Evolutionary conservation across 2,797 vertebrate genomes (phyloP), one percentile per base, ranked within the genome.

Genomic region (Macrochelys suwanniensis): DNA sequence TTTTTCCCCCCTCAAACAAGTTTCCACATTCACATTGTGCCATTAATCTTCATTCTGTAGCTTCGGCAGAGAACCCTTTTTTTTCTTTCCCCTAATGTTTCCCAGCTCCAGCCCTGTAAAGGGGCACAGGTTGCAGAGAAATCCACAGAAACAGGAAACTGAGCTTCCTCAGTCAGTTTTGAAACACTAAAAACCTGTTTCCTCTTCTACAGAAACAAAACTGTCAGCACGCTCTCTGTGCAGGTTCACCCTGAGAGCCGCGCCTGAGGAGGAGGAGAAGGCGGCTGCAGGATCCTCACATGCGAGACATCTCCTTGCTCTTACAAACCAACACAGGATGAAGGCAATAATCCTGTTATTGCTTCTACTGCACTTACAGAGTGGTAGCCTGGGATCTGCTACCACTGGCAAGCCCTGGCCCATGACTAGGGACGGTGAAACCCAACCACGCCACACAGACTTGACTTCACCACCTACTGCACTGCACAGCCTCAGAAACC

Each of bases 121-220:
- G 87, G 97, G 97, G 97, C 98, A 97, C 71, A 96, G 97, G 97
- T 95, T 97, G 76, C 88, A 90, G 57, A 95, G 92, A 74, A 96
- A 96, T 95, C 93, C 90, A 91, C 96, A 98, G 98, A 97, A 98
- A 98, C 98, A 98, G 98, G 98, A 98, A 98, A 95, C 50, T 51
- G 50, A 68, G 93, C 97, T 98, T 98, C 98, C 98, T 97, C 95
- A 79, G 83, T 92, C 88, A 88, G 87, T 89, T 94, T 90, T 86
- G 91, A 96, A 97, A 96, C 95, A 96, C 88, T 94, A 96, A 97
- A 61, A 97, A 97, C 91, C 96, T 97, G 97, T 97, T 98, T 98
- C 98, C 98, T 97, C 95, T 98, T 93, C 93, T 84, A 37, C 87
- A 88, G 74, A 96, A 90, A 94, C 95, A 97, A 96, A 96, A 89